A percentile compares a stretch with the other conserved stretches of the same genome.
Evolutionary conservation across 2,113 vertebrate genomes (phyloP).

Genomic region (Glareola pratincola): DNA sequence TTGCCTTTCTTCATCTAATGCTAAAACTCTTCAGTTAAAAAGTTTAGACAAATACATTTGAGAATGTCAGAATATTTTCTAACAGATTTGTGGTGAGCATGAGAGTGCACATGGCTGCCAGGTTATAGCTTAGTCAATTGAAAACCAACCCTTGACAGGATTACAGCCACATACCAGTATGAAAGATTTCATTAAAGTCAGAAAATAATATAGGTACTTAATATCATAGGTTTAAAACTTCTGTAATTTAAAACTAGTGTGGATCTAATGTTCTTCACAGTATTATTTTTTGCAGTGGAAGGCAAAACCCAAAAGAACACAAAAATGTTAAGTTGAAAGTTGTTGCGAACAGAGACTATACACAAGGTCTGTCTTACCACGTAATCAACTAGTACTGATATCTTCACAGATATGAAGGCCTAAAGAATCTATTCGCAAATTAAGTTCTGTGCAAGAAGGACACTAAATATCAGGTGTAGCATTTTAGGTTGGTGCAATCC

Average conservation of each 20-base stretch:
- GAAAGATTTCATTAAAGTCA: not conserved
- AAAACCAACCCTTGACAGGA: not conserved
- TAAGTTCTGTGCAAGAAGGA: not conserved
- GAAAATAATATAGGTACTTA: not conserved
- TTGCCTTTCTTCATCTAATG: not conserved
- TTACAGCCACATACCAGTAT: not conserved
- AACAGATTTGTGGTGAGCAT: not conserved
- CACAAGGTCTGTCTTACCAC: not conserved
- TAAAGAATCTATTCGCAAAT: not conserved
- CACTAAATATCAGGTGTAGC: not conserved
- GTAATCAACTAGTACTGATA: accelerated
- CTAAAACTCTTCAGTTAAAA: not conserved
- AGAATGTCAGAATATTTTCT: not conserved
- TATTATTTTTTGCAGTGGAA: not conserved
- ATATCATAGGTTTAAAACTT: not conserved
- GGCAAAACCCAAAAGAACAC: not conserved
- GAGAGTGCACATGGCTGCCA: not conserved
- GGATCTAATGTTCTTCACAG: not conserved
- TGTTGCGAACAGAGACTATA: not conserved
- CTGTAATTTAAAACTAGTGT: not conserved
- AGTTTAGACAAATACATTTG: not conserved
- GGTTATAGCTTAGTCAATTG: not conserved
- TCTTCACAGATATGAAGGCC: not conserved
- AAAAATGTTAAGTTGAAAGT: not conserved
- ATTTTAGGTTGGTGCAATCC: not conserved